A percentile compares a stretch with the other conserved stretches of the same genome.
These are phyloP conservation scores for Clarias platycephalus DNA, from an alignment of 2,797 vertebrate genomes.

Conservation along the genomic window DNA sequence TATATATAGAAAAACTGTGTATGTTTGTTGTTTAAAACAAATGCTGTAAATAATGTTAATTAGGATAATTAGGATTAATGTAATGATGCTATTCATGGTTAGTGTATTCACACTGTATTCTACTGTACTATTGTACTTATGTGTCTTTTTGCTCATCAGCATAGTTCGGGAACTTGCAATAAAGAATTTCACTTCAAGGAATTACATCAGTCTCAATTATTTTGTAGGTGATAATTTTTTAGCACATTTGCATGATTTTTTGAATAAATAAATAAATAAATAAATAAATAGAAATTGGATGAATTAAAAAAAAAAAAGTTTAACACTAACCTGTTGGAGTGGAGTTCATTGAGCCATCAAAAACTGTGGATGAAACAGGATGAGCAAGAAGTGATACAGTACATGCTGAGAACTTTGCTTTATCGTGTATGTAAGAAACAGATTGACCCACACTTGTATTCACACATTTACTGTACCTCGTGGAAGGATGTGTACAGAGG, in stretches of 20 bases:
- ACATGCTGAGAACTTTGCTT: not conserved
- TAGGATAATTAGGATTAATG: not conserved
- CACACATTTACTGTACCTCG: slow-evolving; percentile 46
- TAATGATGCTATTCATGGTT: not conserved
- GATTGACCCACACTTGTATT: not conserved
- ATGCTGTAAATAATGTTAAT: not conserved
- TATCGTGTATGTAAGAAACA: slow-evolving; percentile 10
- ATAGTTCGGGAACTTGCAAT: too few relatives aligned
- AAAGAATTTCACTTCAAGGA: not conserved
- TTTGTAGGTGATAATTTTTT: not conserved
- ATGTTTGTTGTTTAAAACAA: not conserved
- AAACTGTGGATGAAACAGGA: not conserved
- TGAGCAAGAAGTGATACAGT: not conserved
- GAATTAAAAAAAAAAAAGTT: not conserved
- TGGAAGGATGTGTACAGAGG: slow-evolving; percentile 63
- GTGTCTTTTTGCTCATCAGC: not conserved
- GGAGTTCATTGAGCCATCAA: slow-evolving; percentile 19
- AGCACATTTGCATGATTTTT: not conserved
- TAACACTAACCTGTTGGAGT: slow-evolving; percentile 26
- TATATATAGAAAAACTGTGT: not conserved
- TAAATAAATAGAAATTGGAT: not conserved
- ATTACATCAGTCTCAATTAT: not conserved
- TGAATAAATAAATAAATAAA: not conserved
- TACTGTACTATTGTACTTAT: not conserved
- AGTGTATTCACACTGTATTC: not conserved